Evolutionary conservation across 2,113 vertebrate species (phyloP), one percentile per base, ranked within the genome.

Genomic region (Gymnogyps californianus): DNA sequence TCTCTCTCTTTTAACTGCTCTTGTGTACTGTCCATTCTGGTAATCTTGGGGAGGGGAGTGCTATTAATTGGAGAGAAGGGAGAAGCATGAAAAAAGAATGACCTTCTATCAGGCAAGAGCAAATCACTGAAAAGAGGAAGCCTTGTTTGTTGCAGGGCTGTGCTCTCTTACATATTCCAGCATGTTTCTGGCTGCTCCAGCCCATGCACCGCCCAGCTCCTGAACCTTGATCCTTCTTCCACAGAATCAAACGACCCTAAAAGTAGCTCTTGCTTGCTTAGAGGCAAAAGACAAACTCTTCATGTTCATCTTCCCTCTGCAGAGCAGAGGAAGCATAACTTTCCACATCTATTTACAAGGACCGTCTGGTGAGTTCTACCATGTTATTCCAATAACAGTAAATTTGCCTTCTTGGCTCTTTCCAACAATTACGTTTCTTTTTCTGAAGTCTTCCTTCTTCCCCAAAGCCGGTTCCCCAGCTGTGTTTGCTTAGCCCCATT

Each of bases 161-260:
- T 46, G n/a, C 22, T 71, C 9, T 91, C 44, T 57, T 18, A 13
- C 10, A 2, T 1, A 24, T 6, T 3, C 10, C 47, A 67, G 57
- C 16, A 4, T 16, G 24, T 40, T 64, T n/a, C 70, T 82, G 74
- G 31, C 25, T 62, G 61, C 28, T 93, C 46, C 46, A 54, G 1
- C 54, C 49, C 19, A 3, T 10, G 6, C 4, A 74, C 21, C 17
- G 36, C 31, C 4, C 83, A 76, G 17, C 18, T 55, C 51, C 62
- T 74, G 54, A 61, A 44, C 40, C 29, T 61, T 49, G 46, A 18
- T 80, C 34, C 42, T 74, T 49, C 64, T 87, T 58, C 46, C 28
- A 40, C 0, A 0, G 31, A 62, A 55, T 40, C 20, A 78, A 66
- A 62, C 0, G 0, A 36, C 22, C 9, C 38, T 52, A 44, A 52